These are phyloP conservation scores for Raphicerus campestris DNA, from an alignment of 2,113 vertebrate genomes.

Conservation along the genomic window DNA sequence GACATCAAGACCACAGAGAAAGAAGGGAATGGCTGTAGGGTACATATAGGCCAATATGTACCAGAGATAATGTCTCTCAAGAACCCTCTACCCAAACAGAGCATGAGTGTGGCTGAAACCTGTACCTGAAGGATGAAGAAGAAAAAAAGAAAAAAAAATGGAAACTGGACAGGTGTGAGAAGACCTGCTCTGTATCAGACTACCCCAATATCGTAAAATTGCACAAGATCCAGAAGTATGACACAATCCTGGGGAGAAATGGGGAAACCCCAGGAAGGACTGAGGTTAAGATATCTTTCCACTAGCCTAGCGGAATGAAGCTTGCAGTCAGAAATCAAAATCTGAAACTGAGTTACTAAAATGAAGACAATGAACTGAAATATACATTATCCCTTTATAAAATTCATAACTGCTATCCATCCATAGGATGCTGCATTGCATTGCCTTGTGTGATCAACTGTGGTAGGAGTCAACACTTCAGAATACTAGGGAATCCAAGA, in stretches of 20 bases:
- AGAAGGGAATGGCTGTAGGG: neutral
- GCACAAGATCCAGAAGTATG: conserved; percentile 47
- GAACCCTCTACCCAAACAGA: neutral
- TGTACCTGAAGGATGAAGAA: neutral
- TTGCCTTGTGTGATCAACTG: neutral
- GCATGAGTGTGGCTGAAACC: neutral
- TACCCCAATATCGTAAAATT: conserved; percentile 1
- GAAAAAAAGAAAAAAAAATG: neutral
- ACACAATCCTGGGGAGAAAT: conserved; percentile 50
- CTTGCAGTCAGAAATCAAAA: conserved; percentile 57
- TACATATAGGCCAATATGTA: neutral
- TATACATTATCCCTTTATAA: neutral
- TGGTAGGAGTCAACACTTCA: neutral
- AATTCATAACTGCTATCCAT: neutral
- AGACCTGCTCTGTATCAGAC: neutral
- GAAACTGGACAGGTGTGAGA: neutral
- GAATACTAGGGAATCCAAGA: neutral
- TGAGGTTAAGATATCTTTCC: conserved; percentile 68
- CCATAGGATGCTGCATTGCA: neutral
- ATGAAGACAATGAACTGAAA: conserved; percentile 42
- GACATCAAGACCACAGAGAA: neutral
- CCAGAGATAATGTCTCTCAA: neutral
- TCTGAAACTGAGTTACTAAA: conserved; percentile 52
- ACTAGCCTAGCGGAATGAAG: conserved; percentile 65
- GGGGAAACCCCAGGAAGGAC: conserved; percentile 63